These are phyloP conservation scores for Callinectes sapidus DNA, from an alignment of 2,888 invertebrate genomes.

Conservation along the genomic window DNA sequence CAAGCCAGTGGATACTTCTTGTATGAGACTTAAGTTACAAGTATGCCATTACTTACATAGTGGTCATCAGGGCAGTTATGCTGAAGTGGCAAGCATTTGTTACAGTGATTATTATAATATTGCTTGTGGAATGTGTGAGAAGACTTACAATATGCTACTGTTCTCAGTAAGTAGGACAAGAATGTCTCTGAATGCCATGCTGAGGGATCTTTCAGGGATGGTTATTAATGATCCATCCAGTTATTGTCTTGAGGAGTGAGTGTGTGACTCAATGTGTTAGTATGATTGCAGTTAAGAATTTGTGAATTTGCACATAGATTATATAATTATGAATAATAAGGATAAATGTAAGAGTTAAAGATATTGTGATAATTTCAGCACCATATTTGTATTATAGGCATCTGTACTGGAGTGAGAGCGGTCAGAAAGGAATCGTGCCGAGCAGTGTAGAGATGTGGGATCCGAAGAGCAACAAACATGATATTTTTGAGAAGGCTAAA, in stretches of 20 bases:
- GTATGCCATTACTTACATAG: no score
- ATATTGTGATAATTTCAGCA: not conserved
- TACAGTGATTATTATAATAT: no score
- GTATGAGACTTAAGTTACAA: no score
- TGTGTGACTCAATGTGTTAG: not conserved
- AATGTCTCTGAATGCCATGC: not conserved
- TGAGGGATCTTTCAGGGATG: not conserved
- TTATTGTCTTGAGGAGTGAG: not conserved
- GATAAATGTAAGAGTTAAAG: not conserved
- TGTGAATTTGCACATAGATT: not conserved
- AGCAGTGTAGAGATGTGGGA: conserved; percentile 32
- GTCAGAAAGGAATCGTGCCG: not conserved
- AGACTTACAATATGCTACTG: no score
- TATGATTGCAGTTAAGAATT: not conserved
- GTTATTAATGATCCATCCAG: not conserved
- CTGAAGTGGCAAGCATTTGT: no score
- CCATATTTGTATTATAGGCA: not conserved
- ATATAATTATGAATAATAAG: not conserved
- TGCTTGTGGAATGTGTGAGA: no score
- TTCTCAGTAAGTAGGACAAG: not conserved
- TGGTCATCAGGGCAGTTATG: no score
- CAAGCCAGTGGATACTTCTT: no score
- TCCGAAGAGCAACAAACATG: not conserved
- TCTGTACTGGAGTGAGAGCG: not conserved
- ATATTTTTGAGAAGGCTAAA: not conserved